Evolutionary conservation across 1,140 invertebrate genomes (phyloP).

Genomic region (Steinernema khuongi): DNA sequence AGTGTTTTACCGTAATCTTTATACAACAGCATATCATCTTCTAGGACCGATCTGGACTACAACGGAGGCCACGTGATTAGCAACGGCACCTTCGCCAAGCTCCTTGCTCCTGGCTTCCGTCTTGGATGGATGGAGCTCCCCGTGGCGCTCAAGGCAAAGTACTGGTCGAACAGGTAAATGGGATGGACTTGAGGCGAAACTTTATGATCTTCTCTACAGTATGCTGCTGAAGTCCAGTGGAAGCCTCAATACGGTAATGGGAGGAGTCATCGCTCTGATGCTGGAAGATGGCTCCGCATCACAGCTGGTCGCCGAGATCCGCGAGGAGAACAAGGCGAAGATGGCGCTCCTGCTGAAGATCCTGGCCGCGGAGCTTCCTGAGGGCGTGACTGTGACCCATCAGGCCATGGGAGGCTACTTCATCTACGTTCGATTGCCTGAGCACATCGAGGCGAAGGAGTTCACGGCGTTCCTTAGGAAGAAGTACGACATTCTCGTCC

Average conservation of each 20-base stretch:
- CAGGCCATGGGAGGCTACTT: conserved; percentile 28
- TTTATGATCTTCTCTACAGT: conserved; percentile 1
- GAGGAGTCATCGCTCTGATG: conserved; percentile 27
- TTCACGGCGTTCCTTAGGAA: neutral
- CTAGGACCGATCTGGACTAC: conserved; percentile 40
- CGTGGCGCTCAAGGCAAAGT: conserved; percentile 23
- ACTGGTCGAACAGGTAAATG: conserved; percentile 25
- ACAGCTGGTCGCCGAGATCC: conserved; percentile 22
- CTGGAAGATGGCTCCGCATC: conserved; percentile 20
- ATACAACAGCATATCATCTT: too few species aligned
- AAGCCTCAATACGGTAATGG: conserved; percentile 30
- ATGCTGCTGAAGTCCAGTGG: conserved; percentile 26
- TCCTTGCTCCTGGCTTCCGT: conserved; percentile 66
- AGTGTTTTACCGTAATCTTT: neutral
- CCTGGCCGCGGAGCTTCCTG: neutral
- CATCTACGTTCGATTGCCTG: conserved; percentile 23
- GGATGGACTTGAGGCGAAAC: neutral
- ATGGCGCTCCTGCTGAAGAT: conserved; percentile 14
- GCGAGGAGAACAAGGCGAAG: conserved; percentile 28
- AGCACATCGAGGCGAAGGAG: conserved; percentile 23
- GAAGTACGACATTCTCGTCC: conserved; percentile 17
- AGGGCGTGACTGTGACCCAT: neutral
- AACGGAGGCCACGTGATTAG: conserved; percentile 66
- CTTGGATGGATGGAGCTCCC: conserved; percentile 69
- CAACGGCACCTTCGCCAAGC: conserved; percentile 69